A percentile compares a stretch with the other conserved stretches of the same genome.
phyloP scores from a whole-genome alignment of 2,113 vertebrate genomes.

The Rhinoptilus africanus region DNA sequence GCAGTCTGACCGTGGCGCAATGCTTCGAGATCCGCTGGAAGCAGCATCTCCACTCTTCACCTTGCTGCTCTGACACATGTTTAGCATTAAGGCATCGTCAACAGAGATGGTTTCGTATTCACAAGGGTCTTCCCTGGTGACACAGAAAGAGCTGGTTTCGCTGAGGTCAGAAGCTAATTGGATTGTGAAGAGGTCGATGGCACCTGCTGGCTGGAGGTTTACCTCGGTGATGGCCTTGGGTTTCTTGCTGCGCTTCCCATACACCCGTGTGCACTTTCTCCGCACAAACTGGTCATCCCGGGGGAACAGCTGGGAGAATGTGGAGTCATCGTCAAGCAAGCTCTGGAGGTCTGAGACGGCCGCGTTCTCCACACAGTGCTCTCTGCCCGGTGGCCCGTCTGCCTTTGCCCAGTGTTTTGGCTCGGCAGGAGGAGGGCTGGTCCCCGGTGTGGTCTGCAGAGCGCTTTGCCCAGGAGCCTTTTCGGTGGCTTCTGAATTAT shows the following conservation, averaged over 20 bases:
- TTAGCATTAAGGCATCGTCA: slow-evolving; percentile 82
- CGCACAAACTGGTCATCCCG: slow-evolving; percentile 79
- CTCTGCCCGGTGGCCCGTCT: not conserved
- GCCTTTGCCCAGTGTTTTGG: not conserved
- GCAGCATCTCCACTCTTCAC: slow-evolving; percentile 37
- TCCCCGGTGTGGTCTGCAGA: accelerated
- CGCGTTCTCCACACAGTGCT: not conserved
- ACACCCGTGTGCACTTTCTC: slow-evolving; percentile 87
- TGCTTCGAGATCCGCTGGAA: not conserved
- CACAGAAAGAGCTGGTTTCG: slow-evolving; percentile 68
- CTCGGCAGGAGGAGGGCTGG: not conserved
- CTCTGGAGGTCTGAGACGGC: slow-evolving; percentile 67
- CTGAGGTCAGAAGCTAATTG: slow-evolving; percentile 67
- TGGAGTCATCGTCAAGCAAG: slow-evolving; percentile 84
- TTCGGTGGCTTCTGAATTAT: not conserved
- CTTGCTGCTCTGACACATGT: slow-evolving; percentile 80
- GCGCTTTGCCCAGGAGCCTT: not conserved
- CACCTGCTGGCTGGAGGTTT: not conserved
- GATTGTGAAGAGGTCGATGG: not conserved
- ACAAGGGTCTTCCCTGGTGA: slow-evolving; percentile 73
- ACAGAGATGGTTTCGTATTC: slow-evolving; percentile 82
- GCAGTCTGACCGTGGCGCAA: not conserved
- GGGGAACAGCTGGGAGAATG: slow-evolving; percentile 89
- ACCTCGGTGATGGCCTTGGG: slow-evolving; percentile 33
- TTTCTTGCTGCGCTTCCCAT: slow-evolving; percentile 86